Base-by-base conservation (phyloP, 2,113 vertebrate genomes). In the Puntigrus tetrazona region DNA sequence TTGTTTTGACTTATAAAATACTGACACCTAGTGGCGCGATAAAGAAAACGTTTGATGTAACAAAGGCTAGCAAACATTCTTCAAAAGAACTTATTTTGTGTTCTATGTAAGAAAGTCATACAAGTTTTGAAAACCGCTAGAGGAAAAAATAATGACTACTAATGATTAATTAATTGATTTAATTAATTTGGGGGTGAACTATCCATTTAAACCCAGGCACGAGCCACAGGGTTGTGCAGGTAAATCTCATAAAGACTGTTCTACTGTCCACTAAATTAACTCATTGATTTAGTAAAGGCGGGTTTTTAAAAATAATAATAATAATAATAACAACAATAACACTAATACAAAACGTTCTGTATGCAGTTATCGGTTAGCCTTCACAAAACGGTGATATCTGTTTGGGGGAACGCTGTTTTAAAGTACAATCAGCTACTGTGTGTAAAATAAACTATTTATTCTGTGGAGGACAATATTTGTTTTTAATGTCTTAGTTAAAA, bases 401-500 rank as follows among this genome's bases (percentile, higher is more conserved):
- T 18, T 29, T 34, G 5, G 3, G 1, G 29, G 16, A 29, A 65
- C 6, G 27, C 57, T 7, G 63, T 34, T 67, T 50, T 50, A 74
- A 47, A 27, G 43, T 57, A 14, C 50, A 57, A 20, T 57, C 18
- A 18, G 9, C 5, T 38, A 16, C 31, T 41, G 5, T 38, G 2
- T 59, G 11, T 8, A 16, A 78, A 78, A 78, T 25, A 77, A 6
- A 77, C 7, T 22, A 1, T 36, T 41, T 29, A 29, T 79, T 45
- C 38, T 65, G 4, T 43, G 2, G 5, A 27, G 16, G 52, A 59
- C n/a, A 8, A 67, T 5, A 4, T 80, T 79, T 27, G 7, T 41
- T 80, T 59, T 80, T 14, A 34, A 50, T 80, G 41, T 72, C 69
- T 5, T 63, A 16, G 34, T 80, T 34, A 67, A 80, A 80, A 67